These are phyloP conservation scores for Deilephila porcellus DNA, from an alignment of 2,888 invertebrate species.

Conservation along the genomic window DNA sequence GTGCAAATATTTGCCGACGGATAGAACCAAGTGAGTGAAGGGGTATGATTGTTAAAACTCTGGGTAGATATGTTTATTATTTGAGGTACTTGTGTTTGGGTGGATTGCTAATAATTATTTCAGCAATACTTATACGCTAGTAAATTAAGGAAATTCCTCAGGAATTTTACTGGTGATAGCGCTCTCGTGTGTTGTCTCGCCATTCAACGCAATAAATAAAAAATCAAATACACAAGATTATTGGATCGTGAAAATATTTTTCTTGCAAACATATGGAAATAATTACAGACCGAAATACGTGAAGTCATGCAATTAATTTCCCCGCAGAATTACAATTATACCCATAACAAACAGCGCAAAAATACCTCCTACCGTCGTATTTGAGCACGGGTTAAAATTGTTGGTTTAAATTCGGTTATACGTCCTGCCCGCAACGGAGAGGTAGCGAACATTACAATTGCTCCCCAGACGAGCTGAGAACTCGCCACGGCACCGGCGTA, in stretches of 20 bases:
- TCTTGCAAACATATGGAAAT: too few relatives aligned
- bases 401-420: constrained; percentile 79
- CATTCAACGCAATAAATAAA: too few relatives aligned
- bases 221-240: too few relatives aligned
- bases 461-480: constrained; percentile 72
- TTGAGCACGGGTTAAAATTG: constrained; percentile 78
- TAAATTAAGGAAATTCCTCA: too few relatives aligned
- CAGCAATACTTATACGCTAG: too few relatives aligned
- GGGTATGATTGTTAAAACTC: background rate
- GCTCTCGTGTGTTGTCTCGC: too few relatives aligned
- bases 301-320: background rate
- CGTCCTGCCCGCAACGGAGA: constrained; percentile 53
- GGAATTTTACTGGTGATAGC: too few relatives aligned
- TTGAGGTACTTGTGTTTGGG: too few relatives aligned
- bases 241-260: too few relatives aligned
- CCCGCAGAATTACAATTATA: background rate
- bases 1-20: constrained; percentile 6
- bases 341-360: background rate
- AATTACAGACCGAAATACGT: too few relatives aligned
- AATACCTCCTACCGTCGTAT: constrained; percentile 47
- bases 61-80: background rate
- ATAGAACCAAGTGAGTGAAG: background rate
- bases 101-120: too few relatives aligned
- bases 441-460: constrained; percentile 72
- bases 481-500: constrained; percentile 53